phyloP scores from a whole-genome alignment of 2,797 vertebrate genomes.

The Pseudochromis fuscus region DNA sequence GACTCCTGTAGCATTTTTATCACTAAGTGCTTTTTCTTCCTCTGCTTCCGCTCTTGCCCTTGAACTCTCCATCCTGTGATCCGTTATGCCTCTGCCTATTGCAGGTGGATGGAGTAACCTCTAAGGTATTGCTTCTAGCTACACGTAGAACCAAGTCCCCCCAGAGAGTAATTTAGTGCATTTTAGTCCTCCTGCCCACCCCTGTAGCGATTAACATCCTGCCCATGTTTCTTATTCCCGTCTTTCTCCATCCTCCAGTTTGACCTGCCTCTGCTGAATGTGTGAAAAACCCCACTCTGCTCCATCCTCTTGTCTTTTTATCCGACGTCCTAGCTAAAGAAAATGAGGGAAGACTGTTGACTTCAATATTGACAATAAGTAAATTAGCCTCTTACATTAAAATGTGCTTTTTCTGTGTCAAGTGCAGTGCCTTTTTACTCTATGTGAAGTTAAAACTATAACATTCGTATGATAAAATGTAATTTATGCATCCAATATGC shows the following conservation, averaged over 20 bases:
- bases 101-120: conserved; percentile 81
- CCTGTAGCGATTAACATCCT: conserved; percentile 42
- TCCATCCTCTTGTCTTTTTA: conserved; percentile 9
- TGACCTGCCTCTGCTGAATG: conserved; percentile 21
- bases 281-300: background rate
- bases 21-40: conserved; percentile 59
- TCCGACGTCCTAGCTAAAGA: background rate
- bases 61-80: conserved; percentile 67
- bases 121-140: conserved; percentile 83
- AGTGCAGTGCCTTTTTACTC: background rate
- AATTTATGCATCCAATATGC: background rate
- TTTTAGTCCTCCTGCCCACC: conserved; percentile 52
- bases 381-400: background rate
- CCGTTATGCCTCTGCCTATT: conserved; percentile 65
- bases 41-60: conserved; percentile 49
- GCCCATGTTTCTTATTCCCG: background rate
- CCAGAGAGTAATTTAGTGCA: conserved; percentile 62
- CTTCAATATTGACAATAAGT: too few relatives aligned
- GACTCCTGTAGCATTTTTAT: conserved; percentile 40
- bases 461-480: background rate
- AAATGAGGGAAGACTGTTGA: too few relatives aligned
- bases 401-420: too few relatives aligned
- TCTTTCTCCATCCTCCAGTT: conserved; percentile 17
- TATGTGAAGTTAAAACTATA: background rate
- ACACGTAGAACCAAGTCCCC: conserved; percentile 54